Evolutionary conservation across 2,888 invertebrate species (phyloP).

Genomic region (Proisotoma minuta): DNA sequence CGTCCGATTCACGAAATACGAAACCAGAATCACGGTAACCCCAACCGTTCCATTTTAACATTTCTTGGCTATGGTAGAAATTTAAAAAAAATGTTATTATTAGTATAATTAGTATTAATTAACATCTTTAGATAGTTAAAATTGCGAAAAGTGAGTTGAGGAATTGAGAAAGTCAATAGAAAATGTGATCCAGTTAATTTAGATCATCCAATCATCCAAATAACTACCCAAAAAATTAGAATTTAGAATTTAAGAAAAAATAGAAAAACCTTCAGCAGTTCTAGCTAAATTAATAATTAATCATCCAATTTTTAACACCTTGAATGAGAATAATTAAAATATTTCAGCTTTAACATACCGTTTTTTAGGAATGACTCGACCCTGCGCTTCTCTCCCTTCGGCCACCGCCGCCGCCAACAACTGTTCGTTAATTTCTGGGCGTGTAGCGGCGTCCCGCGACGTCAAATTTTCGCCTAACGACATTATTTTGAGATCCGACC

Average conservation of each 20-base stretch:
- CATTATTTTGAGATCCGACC: no score
- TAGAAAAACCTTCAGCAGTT: no score
- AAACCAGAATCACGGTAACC: constrained; percentile 97
- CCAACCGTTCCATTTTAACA: constrained; percentile 99
- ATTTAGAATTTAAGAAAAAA: not conserved
- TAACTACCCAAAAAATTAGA: not conserved
- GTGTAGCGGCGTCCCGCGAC: constrained; percentile 20
- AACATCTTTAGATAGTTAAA: no score
- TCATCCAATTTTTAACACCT: no score
- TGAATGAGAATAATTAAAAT: no score
- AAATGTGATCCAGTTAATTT: no score
- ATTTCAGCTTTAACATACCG: constrained; percentile 17
- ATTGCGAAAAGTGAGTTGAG: no score
- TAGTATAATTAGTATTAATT: no score
- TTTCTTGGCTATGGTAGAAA: constrained; percentile 80
- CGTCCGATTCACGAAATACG: constrained; percentile 60
- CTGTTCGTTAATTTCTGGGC: constrained; percentile 27
- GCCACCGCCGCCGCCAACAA: constrained; percentile 6
- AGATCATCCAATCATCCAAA: no score
- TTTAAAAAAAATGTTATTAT: no score
- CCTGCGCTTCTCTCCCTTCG: constrained; percentile 13
- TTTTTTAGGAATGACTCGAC: constrained; percentile 33
- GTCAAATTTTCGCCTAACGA: constrained; percentile 26
- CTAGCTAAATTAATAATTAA: not conserved
- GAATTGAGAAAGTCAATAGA: no score